phyloP scores from a whole-genome alignment of 1,140 invertebrate genomes.

The Lepeophtheirus salmonis region DNA sequence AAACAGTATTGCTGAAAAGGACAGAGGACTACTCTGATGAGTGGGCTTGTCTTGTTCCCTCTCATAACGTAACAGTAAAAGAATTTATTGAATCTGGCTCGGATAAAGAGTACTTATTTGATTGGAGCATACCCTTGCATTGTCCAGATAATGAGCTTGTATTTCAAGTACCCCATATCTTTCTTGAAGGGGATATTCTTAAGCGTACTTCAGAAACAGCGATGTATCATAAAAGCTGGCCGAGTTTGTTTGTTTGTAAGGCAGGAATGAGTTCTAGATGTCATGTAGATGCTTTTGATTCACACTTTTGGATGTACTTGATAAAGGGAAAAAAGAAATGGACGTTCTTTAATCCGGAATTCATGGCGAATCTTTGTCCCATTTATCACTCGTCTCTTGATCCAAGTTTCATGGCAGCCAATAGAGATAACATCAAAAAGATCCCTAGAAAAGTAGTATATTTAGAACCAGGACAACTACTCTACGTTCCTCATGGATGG shows the following conservation, averaged over 20 bases:
- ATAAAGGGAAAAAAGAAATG: conserved; percentile 26
- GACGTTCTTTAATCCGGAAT: conserved; percentile 24
- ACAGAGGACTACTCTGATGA: neutral
- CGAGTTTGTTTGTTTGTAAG: conserved; percentile 27
- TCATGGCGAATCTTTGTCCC: conserved; percentile 24
- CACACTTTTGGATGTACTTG: conserved; percentile 27
- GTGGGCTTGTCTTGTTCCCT: neutral
- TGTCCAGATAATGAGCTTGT: conserved; percentile 24
- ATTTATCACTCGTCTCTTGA: conserved; percentile 23
- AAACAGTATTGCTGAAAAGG: neutral
- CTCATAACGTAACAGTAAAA: neutral
- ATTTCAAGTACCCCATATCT: conserved; percentile 24
- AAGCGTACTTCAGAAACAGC: conserved; percentile 21
- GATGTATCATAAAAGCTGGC: conserved; percentile 27
- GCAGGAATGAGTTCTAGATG: conserved; percentile 23
- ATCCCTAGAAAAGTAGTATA: neutral
- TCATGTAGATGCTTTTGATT: conserved; percentile 27
- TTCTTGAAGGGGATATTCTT: conserved; percentile 26
- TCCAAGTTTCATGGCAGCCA: conserved; percentile 19
- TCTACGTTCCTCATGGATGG: conserved; percentile 26
- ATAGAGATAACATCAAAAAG: conserved; percentile 8
- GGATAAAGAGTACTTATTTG: conserved; percentile 24
- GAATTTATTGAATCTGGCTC: neutral
- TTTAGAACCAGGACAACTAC: conserved; percentile 24
- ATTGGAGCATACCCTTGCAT: conserved; percentile 26